Base-by-base conservation (phyloP, 2,797 vertebrate genomes). In the Enteromius paludinosus region DNA sequence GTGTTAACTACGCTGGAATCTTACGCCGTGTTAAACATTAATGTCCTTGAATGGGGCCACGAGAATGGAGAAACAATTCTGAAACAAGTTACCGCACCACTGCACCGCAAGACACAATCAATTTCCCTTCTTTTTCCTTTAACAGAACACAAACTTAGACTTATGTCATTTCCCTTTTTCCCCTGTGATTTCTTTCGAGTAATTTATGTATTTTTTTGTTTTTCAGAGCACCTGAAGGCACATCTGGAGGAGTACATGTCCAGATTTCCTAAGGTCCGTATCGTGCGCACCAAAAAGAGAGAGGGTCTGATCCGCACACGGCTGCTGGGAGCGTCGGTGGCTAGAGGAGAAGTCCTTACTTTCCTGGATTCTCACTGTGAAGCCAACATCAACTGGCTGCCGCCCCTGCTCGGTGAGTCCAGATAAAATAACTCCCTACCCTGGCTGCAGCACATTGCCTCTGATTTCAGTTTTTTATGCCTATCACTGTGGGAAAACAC, bases 291-390 rank as follows among this genome's bases (percentile, higher is more conserved):
- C 64, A 96, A 94, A 92, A 96, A 96, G 83, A 93, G 96, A n/a
- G 96, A 97, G 90, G 96, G 96, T 59, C 94, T 97, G 61, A 97
- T 97, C 86, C 95, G 96, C 25, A 97, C 96, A 5, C 92, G 96
- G 3, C 94, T 97, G 35, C 88, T 97, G 54, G 96, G 96, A 82
- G 96, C 96, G 1, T 95, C 95, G 0, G 89, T 96, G 91, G 96
- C 96, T 10, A 94, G 92, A 91, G 96, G 96, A 86, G 94, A 97
- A 87, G 95, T 97, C 74, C 89, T 97, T 85, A 96, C 96, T 0
- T 97, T 97, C 88, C 90, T 97, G 86, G 96, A 97, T 85, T 97
- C 96, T 28, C 96, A 97, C 87, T 97, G 96, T 0, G 96, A 97
- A 89, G 94, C 96, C 88, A 97, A 97, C 35, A 91, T 97, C 87